phyloP scores from a whole-genome alignment of 1,140 invertebrate genomes.

The Orius insidiosus region DNA sequence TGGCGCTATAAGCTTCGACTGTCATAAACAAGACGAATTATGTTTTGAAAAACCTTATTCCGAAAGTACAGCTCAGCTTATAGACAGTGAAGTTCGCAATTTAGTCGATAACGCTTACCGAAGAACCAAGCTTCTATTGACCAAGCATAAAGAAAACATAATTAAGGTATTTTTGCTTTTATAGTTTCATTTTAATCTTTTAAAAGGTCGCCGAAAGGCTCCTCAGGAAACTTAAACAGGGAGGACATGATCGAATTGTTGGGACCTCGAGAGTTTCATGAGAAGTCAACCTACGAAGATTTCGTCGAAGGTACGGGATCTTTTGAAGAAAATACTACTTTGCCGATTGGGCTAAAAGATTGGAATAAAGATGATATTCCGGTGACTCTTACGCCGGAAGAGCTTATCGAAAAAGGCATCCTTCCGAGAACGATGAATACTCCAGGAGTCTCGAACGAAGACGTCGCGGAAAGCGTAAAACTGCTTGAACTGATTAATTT shows the following conservation, averaged over 20 bases:
- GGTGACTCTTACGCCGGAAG: constrained; percentile 15
- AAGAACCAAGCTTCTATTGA: constrained; percentile 64
- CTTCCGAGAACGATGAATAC: too few relatives aligned
- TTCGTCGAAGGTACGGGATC: constrained; percentile 40
- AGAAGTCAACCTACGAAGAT: constrained; percentile 98
- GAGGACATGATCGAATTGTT: constrained; percentile 97
- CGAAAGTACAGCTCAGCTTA: constrained; percentile 89
- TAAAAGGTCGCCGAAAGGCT: constrained; percentile 81
- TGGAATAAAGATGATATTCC: constrained; percentile 59
- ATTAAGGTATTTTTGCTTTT: constrained; percentile 43
- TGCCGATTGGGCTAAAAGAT: constrained; percentile 90
- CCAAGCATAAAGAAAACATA: constrained; percentile 72
- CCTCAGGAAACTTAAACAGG: constrained; percentile 89
- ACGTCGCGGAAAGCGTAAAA: too few relatives aligned
- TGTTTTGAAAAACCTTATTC: constrained; percentile 96
- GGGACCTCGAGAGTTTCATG: constrained; percentile 86
- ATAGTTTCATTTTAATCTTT: constrained; percentile 8
- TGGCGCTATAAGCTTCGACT: constrained; percentile 91
- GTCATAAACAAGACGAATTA: constrained; percentile 82
- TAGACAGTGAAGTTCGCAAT: constrained; percentile 80
- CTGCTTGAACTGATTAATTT: too few relatives aligned
- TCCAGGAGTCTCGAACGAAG: too few relatives aligned
- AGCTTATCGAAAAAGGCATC: too few relatives aligned
- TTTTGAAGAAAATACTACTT: constrained; percentile 84
- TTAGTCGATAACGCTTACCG: constrained; percentile 71